Evolutionary conservation across 1,140 invertebrate species (phyloP).

Genomic region (Diorhabda carinulata): DNA sequence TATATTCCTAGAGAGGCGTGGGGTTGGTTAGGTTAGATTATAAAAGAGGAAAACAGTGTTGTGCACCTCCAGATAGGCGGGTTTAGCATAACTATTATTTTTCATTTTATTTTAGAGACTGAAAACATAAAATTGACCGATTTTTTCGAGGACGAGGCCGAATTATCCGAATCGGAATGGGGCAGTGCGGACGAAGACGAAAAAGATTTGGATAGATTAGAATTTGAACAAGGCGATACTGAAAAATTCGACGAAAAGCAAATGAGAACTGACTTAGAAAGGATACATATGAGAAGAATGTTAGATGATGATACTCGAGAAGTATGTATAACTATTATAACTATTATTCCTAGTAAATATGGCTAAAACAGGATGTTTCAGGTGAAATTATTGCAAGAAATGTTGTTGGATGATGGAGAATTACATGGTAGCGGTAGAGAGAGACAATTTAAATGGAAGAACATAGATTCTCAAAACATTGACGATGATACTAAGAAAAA

Average conservation of each 20-base stretch:
- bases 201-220: constrained; percentile 65
- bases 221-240: constrained; percentile 70
- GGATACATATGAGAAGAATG: constrained; percentile 68
- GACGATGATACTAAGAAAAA: constrained; percentile 39
- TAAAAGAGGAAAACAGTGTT: too few species aligned
- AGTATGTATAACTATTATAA: constrained; percentile 44
- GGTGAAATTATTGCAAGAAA: constrained; percentile 72
- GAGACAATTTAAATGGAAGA: constrained; percentile 77
- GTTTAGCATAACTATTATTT: too few species aligned
- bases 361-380: neutral
- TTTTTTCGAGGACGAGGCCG: constrained; percentile 82
- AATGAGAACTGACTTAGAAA: constrained; percentile 62
- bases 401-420: constrained; percentile 83
- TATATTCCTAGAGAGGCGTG: too few species aligned
- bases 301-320: constrained; percentile 79
- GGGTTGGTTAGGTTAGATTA: too few species aligned
- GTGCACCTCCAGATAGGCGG: too few species aligned
- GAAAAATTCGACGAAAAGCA: constrained; percentile 69
- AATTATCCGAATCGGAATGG: constrained; percentile 79
- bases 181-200: constrained; percentile 77
- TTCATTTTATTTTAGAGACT: neutral
- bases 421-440: constrained; percentile 69
- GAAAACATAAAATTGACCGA: constrained; percentile 53
- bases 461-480: constrained; percentile 57
- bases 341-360: neutral